Base-by-base conservation (phyloP, 2,797 vertebrate genomes). In the Urophycis tenuis region DNA sequence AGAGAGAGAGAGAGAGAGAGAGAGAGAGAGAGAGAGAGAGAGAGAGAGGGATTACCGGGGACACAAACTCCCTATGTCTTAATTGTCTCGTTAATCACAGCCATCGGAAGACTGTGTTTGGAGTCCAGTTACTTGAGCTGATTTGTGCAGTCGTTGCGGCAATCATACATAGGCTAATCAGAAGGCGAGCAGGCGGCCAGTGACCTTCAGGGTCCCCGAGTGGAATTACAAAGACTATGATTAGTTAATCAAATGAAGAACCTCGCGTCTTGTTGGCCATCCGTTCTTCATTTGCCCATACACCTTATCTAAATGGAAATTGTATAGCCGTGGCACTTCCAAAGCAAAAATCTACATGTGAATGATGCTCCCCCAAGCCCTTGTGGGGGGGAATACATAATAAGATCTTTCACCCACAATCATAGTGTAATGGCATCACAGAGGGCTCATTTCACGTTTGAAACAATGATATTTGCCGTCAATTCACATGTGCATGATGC, bases 201-300 rank as follows among this genome's bases (percentile, higher is more conserved):
- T 89, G 89, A 78, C 87, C 88, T 92, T 89, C 86, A 86, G 88
- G 88, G 87, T 85, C 89, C 81, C 87, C 78, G 87, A 91, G 91
- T 88, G 87, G 89, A 89, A 91, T 90, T 91, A 91, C 91, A 92
- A 94, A 92, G 90, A 91, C 91, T 93, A 89, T 92, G 91, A 94
- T 93, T 93, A 94, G 89, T 91, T 93, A 92, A 94, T 94, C 92
- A 93, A 91, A 93, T 91, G 89, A 88, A 92, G 91, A 92, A 90
- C 88, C 89, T 86, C 80, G 82, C 91, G 87, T 35, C 76, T 83
- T 71, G 76, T 83, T 78, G 67, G 76, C n/a, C 30, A 67, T 89
- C 90, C 89, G 89, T 88, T 87, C 87, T 88, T 86, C 91, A 89
- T 92, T 91, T 92, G 89, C 91, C 90, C 87, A 83, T 86, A 88